Base-by-base conservation (phyloP, 1,140 invertebrate genomes). In the Temnothorax longispinosus region DNA sequence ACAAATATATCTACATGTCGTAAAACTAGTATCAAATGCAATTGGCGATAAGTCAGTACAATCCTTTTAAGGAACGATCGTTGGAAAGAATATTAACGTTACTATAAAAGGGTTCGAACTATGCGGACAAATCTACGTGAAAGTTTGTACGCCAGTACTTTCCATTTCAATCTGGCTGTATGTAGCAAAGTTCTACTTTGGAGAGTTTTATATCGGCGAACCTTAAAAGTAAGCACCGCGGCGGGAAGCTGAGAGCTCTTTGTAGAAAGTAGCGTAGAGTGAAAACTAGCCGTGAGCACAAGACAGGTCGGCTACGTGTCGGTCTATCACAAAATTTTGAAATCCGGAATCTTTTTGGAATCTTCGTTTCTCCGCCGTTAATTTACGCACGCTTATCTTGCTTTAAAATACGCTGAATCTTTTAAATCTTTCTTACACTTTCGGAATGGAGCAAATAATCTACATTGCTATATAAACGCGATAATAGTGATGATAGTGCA, bases 21-120 rank as follows among this genome's bases (percentile, higher is more conserved):
- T 47, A 21, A 78, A 65, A 64, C 6, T 35, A 21, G 10, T 60
- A 54, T 69, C 35, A 67, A 35, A 80, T 80, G 35, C 18, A 21
- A 78, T 78, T 62, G 60, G n/a, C n/a, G 21, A 32, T 56, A 74
- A 64, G 35, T 47, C 54, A 35, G 18, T 21, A 27, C 32, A 67
- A 80, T 76, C 50, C 15, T 52, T 86, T 81, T 52, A 72, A 32
- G 60, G 50, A 78, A 82, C 64, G 58, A 76, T 81, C 74, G 62
- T 89, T 71, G 52, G 27, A 56, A 15, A 8, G 72, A 86, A 89
- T 87, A 89, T 90, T 90, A 87, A 87, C 47, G 38, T 71, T 69
- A 11, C 64, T 44, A 71, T 50, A 86, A 85, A 87, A 85, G 69
- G 56, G 21, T 69, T 50, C 18, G 47, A 62, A 44, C 44, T 52